Evolutionary conservation across 2,888 invertebrate genomes (phyloP).

Genomic region (Nemotelus pantherinus): DNA sequence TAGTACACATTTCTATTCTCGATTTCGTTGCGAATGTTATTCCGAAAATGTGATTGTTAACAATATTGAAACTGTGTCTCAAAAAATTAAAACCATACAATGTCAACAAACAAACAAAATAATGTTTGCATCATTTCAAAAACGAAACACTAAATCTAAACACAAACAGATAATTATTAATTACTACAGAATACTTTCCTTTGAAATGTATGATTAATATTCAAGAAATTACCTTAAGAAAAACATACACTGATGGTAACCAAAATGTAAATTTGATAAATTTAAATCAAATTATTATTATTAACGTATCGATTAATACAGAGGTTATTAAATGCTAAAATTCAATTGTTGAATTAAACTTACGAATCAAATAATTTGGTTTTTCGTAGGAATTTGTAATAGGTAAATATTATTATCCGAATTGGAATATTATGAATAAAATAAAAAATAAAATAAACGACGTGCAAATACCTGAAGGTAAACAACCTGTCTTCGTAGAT

Average conservation of each 20-base stretch:
- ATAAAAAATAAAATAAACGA: conserved; percentile 52
- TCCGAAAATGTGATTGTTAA: neutral
- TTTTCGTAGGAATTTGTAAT: too few species aligned
- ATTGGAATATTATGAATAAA: conserved; percentile 23
- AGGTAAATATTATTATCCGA: neutral
- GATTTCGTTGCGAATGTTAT: conserved; percentile 1
- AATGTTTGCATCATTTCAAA: neutral
- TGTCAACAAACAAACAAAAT: conserved; percentile 1
- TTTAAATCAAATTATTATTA: conserved; percentile 21
- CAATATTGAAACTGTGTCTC: neutral
- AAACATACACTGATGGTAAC: conserved; percentile 37
- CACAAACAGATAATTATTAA: conserved; percentile 23
- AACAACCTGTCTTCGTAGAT: conserved; percentile 83
- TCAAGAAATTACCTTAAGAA: conserved; percentile 32
- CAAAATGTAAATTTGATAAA: conserved; percentile 23
- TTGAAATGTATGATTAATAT: neutral
- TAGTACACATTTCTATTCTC: conserved; percentile 5
- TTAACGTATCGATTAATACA: neutral
- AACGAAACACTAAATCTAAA: neutral
- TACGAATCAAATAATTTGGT: too few species aligned
- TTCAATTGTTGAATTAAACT: too few species aligned
- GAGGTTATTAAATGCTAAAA: neutral
- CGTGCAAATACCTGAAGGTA: conserved; percentile 76
- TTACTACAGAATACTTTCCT: neutral
- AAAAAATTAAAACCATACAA: conserved; percentile 21